Evolutionary conservation across 2,113 vertebrate genomes (phyloP).

Genomic region (Centrocercus urophasianus): DNA sequence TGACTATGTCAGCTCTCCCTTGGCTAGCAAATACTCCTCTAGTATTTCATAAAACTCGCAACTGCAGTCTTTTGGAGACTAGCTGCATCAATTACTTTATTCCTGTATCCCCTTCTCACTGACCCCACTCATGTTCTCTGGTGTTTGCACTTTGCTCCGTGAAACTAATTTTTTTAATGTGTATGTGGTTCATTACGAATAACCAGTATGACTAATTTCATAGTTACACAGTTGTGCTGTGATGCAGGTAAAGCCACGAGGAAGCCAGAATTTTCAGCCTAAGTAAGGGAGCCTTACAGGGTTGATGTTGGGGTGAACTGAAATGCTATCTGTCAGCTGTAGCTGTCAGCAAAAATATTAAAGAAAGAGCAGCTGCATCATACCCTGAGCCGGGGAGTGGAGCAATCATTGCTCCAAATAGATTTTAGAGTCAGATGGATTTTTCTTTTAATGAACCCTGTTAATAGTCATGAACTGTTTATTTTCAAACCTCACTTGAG

Average conservation of each 20-base stretch:
- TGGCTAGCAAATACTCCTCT: not conserved
- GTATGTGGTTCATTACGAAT: not conserved
- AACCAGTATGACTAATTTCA: not conserved
- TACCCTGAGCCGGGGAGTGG: constrained; percentile 62
- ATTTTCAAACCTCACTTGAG: constrained; percentile 6
- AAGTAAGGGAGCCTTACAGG: not conserved
- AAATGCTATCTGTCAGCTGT: constrained; percentile 80
- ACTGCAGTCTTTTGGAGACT: not conserved
- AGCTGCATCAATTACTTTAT: not conserved
- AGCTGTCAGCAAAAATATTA: constrained; percentile 83
- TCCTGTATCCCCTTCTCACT: not conserved
- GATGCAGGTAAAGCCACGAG: not conserved
- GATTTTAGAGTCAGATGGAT: constrained; percentile 62
- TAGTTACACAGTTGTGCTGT: not conserved
- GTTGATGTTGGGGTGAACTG: constrained; percentile 46
- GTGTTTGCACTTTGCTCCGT: constrained; percentile 28
- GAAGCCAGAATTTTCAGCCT: not conserved
- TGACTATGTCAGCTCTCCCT: not conserved
- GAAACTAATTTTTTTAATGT: constrained; percentile 2
- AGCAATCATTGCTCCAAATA: constrained; percentile 74
- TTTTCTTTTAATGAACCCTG: constrained; percentile 65
- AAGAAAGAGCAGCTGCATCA: constrained; percentile 78
- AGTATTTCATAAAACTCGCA: not conserved
- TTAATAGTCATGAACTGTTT: constrained; percentile 25
- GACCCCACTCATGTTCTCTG: not conserved